Percentiles rank a stretch among this genome's conserved stretches.
Conservation (phyloP, 2,113 vertebrate species). For the Tiliqua scincoides region DNA sequence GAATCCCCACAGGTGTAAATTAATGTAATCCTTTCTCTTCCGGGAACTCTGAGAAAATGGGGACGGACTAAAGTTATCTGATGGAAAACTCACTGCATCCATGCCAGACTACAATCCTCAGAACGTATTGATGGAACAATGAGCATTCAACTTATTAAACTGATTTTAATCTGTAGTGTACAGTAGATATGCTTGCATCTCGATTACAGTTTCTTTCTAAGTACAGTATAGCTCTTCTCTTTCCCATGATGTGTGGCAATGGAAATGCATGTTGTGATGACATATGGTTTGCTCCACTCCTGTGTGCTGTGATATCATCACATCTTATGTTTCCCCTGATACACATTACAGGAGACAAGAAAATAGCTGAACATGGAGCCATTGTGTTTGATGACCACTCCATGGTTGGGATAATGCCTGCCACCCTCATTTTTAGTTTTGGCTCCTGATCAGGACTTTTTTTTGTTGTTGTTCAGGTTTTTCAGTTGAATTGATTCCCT, state of each 20-base stretch:
- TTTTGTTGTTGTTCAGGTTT: too few relatives aligned
- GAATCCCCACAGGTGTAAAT: not conserved
- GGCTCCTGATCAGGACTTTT: too few relatives aligned
- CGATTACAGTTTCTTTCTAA: not conserved
- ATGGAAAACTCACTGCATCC: not conserved
- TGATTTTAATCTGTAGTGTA: not conserved
- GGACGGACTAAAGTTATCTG: not conserved
- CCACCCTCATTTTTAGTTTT: too few relatives aligned
- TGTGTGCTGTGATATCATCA: not conserved
- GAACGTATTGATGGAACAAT: not conserved
- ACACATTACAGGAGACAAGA: not conserved
- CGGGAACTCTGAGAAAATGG: not conserved
- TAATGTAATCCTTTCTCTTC: not conserved
- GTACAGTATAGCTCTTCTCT: not conserved
- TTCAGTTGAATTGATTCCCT: too few relatives aligned
- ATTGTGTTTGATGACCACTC: not conserved
- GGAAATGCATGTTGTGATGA: not conserved
- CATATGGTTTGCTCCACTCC: not conserved
- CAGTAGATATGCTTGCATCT: too few relatives aligned
- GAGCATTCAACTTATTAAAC: not conserved
- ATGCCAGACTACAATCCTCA: not conserved
- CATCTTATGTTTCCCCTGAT: not conserved
- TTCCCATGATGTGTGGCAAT: not conserved
- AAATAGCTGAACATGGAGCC: not conserved
- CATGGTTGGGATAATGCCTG: not conserved